Evolutionary conservation across 2,797 vertebrate species (phyloP).

Genomic region (Tarsius wallacei): DNA sequence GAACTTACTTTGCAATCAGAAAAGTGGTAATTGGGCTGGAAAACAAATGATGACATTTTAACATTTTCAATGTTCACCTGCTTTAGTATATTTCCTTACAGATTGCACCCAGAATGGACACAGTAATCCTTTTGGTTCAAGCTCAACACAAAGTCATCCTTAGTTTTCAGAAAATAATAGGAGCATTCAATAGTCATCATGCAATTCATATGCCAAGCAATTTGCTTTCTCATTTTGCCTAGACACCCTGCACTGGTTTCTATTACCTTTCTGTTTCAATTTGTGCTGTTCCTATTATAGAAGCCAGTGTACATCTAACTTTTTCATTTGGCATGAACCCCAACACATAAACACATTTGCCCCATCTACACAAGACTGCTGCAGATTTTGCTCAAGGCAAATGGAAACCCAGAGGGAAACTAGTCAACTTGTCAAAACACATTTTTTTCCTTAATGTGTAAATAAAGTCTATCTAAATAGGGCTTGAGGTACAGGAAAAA

Average conservation of each 20-base stretch:
- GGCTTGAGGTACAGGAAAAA: slow-evolving; percentile 36
- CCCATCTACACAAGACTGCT: slow-evolving; percentile 54
- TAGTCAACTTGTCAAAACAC: slow-evolving; percentile 74
- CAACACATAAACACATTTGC: slow-evolving; percentile 71
- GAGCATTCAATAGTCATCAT: slow-evolving; percentile 77
- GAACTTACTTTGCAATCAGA: slow-evolving; percentile 62
- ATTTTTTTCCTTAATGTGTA: slow-evolving; percentile 63
- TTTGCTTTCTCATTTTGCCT: slow-evolving; percentile 82
- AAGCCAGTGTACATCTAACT: slow-evolving; percentile 66
- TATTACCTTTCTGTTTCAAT: slow-evolving; percentile 78
- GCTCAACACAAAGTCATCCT: slow-evolving; percentile 64
- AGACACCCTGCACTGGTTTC: slow-evolving; percentile 77
- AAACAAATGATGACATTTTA: slow-evolving; percentile 71
- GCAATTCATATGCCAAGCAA: slow-evolving; percentile 79
- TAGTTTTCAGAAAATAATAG: slow-evolving; percentile 83
- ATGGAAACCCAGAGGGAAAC: slow-evolving; percentile 77
- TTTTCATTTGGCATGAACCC: slow-evolving; percentile 72
- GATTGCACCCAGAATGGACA: slow-evolving; percentile 65
- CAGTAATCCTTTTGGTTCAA: slow-evolving; percentile 68
- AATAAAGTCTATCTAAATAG: slow-evolving; percentile 70
- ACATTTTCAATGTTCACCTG: slow-evolving; percentile 54
- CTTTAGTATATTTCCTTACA: slow-evolving; percentile 72
- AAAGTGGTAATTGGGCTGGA: slow-evolving; percentile 47
- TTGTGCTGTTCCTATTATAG: slow-evolving; percentile 74
- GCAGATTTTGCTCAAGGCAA: slow-evolving; percentile 70